phyloP scores from a whole-genome alignment of 2,113 vertebrate genomes.

The Pomatorhinus ruficollis region DNA sequence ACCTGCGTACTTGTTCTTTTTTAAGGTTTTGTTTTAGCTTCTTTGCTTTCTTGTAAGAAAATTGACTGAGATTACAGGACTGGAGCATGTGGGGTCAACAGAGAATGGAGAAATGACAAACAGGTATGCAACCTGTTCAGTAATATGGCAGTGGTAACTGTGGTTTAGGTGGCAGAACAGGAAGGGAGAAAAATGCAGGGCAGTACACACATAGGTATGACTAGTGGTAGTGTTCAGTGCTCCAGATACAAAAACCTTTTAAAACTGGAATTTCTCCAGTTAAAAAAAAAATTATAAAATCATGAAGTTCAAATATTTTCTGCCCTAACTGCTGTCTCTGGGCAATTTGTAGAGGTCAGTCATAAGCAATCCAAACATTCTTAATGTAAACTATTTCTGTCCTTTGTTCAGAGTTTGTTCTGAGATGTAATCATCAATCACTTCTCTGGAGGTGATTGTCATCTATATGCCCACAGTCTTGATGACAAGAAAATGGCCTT shows the following conservation, averaged over 20 bases:
- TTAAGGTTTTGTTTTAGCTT: background rate
- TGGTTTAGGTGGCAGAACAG: background rate
- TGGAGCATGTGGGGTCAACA: background rate
- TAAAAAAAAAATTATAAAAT: too few species aligned
- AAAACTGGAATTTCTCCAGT: background rate
- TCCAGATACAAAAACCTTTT: background rate
- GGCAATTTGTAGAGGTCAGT: background rate
- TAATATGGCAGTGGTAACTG: background rate
- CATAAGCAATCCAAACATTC: background rate
- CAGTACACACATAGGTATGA: background rate
- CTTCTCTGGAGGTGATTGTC: background rate
- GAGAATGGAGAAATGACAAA: background rate
- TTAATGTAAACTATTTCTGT: background rate
- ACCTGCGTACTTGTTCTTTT: background rate
- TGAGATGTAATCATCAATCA: background rate
- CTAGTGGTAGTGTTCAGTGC: background rate
- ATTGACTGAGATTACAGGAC: background rate
- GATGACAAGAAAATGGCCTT: background rate
- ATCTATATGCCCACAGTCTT: background rate
- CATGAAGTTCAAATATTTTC: background rate
- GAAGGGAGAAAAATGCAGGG: background rate
- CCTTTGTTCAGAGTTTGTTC: background rate
- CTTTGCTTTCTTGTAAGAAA: constrained; percentile 16
- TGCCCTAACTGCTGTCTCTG: background rate
- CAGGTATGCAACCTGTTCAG: background rate